A percentile compares a stretch with the other conserved stretches of the same genome.
Conservation (phyloP, 2,888 invertebrate genomes). For the Parnassius orleans region DNA sequence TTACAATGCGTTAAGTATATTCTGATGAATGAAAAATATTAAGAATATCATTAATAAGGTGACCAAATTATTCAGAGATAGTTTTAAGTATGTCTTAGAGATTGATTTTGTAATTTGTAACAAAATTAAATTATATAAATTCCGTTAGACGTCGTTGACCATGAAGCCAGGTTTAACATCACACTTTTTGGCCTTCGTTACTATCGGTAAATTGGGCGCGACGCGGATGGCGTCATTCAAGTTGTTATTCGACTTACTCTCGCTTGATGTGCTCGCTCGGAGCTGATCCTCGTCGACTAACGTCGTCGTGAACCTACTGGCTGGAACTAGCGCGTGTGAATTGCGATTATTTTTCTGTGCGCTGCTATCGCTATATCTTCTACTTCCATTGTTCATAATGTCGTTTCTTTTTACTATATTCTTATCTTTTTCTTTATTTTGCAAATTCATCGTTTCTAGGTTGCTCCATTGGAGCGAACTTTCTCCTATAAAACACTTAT, state of each 20-base stretch:
- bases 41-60: too few relatives aligned
- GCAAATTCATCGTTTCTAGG: slow-evolving; percentile 52
- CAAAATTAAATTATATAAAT: too few relatives aligned
- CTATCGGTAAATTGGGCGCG: slow-evolving; percentile 40
- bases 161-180: slow-evolving; percentile 64
- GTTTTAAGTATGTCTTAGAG: too few relatives aligned
- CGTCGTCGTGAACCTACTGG: slow-evolving; percentile 69
- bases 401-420: slow-evolving; percentile 50
- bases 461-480: slow-evolving; percentile 43
- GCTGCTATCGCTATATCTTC: slow-evolving; percentile 66
- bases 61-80: too few relatives aligned
- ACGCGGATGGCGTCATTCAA: slow-evolving; percentile 26
- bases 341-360: slow-evolving; percentile 55
- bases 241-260: slow-evolving; percentile 48
- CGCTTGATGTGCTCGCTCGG: slow-evolving; percentile 47
- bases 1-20: too few relatives aligned
- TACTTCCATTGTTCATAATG: slow-evolving; percentile 60
- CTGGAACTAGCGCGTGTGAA: slow-evolving; percentile 42
- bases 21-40: too few relatives aligned
- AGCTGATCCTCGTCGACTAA: slow-evolving; percentile 59
- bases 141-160: slow-evolving; percentile 46
- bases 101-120: too few relatives aligned
- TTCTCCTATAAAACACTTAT: slow-evolving; percentile 56
- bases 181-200: slow-evolving; percentile 61
- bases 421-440: slow-evolving; percentile 50